phyloP scores from a whole-genome alignment of 1,140 invertebrate species.

The Bombus waltoni region DNA sequence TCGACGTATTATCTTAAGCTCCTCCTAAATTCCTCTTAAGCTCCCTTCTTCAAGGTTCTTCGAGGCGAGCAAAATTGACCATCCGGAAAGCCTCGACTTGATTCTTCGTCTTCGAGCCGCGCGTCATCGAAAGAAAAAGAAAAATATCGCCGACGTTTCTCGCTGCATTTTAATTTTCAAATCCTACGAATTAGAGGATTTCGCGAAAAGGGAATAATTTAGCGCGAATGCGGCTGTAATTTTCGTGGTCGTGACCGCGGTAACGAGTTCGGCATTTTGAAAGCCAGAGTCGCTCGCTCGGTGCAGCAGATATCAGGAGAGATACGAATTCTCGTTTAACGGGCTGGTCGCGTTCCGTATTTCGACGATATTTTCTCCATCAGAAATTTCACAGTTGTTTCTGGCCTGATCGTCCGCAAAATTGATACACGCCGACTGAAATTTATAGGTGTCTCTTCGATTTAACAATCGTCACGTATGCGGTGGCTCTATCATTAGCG shows the following conservation, averaged over 20 bases:
- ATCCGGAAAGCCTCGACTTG: too few relatives aligned
- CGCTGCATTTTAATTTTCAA: neutral
- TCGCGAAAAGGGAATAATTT: neutral
- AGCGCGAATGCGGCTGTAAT: conserved; percentile 11
- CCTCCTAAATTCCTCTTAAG: neutral
- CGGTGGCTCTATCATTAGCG: conserved; percentile 77
- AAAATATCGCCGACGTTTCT: neutral
- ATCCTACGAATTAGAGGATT: neutral
- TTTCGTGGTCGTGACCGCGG: neutral
- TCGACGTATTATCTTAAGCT: neutral
- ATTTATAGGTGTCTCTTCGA: conserved; percentile 65
- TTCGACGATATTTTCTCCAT: neutral
- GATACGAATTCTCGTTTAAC: neutral
- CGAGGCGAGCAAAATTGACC: neutral
- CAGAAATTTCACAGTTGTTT: neutral
- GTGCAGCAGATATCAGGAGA: neutral
- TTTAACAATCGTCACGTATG: conserved; percentile 72
- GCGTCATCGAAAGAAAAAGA: too few relatives aligned
- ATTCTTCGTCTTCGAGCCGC: too few relatives aligned
- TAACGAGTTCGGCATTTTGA: neutral
- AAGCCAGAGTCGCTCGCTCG: neutral
- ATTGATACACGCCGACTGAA: conserved; percentile 19
- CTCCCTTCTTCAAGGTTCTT: neutral
- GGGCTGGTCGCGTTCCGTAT: too few relatives aligned
- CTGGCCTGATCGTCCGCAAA: conserved; percentile 11